Conservation (phyloP, 2,113 vertebrate species). For the Chloropsis hardwickii region DNA sequence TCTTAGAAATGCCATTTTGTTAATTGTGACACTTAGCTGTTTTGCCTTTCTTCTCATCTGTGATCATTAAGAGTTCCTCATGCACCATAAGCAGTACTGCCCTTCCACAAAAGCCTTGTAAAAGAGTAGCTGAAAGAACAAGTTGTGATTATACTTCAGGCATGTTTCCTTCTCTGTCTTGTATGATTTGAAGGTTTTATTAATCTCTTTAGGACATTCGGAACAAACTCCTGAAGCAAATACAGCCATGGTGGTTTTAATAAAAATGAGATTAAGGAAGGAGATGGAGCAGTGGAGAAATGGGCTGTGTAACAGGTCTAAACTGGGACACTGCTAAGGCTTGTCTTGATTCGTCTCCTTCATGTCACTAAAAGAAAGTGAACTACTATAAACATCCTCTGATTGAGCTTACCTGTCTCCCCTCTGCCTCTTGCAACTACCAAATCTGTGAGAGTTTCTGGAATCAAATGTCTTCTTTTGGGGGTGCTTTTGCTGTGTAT, state of each 20-base stretch:
- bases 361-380: not conserved
- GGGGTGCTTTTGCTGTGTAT: not conserved
- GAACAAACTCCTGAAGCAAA: not conserved
- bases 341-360: not conserved
- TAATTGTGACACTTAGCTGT: not conserved
- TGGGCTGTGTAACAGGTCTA: not conserved
- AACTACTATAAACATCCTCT: not conserved
- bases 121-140: not conserved
- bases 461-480: not conserved
- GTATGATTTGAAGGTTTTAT: not conserved
- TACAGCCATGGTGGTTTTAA: not conserved
- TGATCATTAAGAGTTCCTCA: not conserved
- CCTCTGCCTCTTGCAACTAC: not conserved
- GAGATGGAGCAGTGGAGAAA: not conserved
- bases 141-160: not conserved
- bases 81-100: not conserved
- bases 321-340: not conserved
- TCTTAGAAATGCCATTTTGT: slow-evolving; percentile 13
- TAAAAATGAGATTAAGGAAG: not conserved
- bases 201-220: not conserved
- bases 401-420: not conserved
- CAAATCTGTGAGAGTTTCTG: not conserved
- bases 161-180: not conserved
- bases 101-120: not conserved
- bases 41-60: not conserved